Percentiles rank a stretch among this genome's conserved stretches.
Evolutionary conservation across 2,888 invertebrate species (phyloP).

Genomic region (Tuta absoluta): DNA sequence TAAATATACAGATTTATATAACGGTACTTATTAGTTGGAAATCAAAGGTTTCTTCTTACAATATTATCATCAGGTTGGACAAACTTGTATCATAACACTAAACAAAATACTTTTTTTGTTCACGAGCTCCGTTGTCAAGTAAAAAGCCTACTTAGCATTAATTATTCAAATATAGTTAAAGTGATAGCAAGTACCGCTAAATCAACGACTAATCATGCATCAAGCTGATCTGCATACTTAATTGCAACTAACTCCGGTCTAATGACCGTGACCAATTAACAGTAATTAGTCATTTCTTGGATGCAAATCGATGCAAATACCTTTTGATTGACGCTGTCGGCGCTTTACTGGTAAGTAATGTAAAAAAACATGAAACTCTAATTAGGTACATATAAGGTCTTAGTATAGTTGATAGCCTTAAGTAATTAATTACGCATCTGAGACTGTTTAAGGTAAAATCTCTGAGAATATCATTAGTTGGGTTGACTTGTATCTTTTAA

Average conservation of each 20-base stretch:
- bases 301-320: constrained; percentile 8
- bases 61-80: too few relatives aligned
- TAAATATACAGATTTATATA: too few relatives aligned
- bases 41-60: too few relatives aligned
- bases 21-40: too few relatives aligned
- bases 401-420: not conserved
- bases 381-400: not conserved
- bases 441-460: too few relatives aligned
- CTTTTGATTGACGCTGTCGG: constrained; percentile 14
- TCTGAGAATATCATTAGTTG: too few relatives aligned
- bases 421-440: too few relatives aligned
- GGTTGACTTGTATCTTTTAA: too few relatives aligned
- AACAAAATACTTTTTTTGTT: too few relatives aligned
- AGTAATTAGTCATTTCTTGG: constrained; percentile 13
- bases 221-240: constrained; percentile 14
- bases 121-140: not conserved
- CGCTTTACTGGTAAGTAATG: not conserved
- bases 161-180: constrained; percentile 6
- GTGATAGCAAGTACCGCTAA: not conserved
- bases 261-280: constrained; percentile 15
- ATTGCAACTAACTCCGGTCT: constrained; percentile 13
- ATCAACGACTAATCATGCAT: not conserved
- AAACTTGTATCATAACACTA: too few relatives aligned
- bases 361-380: too few relatives aligned
- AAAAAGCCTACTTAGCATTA: not conserved